phyloP scores from a whole-genome alignment of 2,888 invertebrate species.

The Caenorhabditis macrosperma region DNA sequence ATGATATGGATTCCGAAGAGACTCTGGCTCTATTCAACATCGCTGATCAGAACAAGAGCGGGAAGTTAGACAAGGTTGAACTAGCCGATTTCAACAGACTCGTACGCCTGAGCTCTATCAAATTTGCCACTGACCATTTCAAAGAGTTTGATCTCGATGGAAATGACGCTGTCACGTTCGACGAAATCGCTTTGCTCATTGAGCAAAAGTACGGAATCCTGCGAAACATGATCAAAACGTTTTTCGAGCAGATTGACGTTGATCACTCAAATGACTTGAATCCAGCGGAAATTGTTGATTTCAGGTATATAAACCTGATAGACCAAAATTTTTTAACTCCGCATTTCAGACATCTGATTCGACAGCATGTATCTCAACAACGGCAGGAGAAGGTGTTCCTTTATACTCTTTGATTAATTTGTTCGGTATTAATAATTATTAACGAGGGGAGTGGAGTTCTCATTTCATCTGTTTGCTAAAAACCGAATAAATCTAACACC shows the following conservation, averaged over 20 bases:
- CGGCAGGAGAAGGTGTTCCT: slow-evolving; percentile 47
- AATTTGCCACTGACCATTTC: slow-evolving; percentile 78
- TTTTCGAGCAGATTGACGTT: slow-evolving; percentile 77
- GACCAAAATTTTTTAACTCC: not conserved
- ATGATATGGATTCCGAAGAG: slow-evolving; percentile 77
- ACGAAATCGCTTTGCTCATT: slow-evolving; percentile 75
- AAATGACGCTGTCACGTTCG: slow-evolving; percentile 74
- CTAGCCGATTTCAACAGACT: slow-evolving; percentile 78
- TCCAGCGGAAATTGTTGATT: slow-evolving; percentile 79
- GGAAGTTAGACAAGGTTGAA: slow-evolving; percentile 77
- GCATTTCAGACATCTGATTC: slow-evolving; percentile 71
- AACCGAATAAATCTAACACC: not conserved
- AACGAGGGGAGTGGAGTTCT: not conserved
- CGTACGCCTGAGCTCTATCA: slow-evolving; percentile 77
- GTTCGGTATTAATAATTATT: not conserved
- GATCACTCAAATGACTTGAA: slow-evolving; percentile 73
- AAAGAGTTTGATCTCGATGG: slow-evolving; percentile 77
- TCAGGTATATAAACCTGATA: slow-evolving; percentile 54
- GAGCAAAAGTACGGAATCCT: slow-evolving; percentile 77
- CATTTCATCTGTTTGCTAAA: not conserved
- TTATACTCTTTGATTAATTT: slow-evolving; percentile 20
- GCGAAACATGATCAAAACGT: slow-evolving; percentile 65
- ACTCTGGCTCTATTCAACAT: slow-evolving; percentile 76
- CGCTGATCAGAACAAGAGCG: slow-evolving; percentile 78
- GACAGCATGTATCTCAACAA: slow-evolving; percentile 68